Evolutionary conservation across 2,797 vertebrate genomes (phyloP).

Genomic region (Phoeniculus purpureus): DNA sequence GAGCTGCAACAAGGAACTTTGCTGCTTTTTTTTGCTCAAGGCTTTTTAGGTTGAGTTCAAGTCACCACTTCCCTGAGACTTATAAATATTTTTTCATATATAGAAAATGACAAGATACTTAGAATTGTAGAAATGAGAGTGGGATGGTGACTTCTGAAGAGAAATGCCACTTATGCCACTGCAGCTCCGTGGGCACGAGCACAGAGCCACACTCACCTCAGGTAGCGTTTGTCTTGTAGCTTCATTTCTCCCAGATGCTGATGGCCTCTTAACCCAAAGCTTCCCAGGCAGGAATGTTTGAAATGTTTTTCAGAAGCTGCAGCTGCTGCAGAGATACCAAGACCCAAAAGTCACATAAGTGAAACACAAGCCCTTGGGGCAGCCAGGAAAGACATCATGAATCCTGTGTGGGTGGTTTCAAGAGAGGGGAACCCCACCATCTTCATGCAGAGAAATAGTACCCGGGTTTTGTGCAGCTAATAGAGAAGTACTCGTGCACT

Average conservation of each 20-base stretch:
- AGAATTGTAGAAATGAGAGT: background rate
- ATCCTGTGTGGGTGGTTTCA: background rate
- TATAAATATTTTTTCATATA: background rate
- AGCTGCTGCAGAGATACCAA: conserved; percentile 53
- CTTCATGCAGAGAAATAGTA: background rate
- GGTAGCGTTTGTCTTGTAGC: background rate
- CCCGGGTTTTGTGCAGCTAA: background rate
- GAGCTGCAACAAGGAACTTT: background rate
- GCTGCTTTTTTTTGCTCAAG: conserved; percentile 11
- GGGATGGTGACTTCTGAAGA: background rate
- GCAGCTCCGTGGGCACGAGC: background rate
- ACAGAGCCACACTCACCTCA: background rate
- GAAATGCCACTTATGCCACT: background rate
- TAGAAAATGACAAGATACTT: conserved; percentile 14
- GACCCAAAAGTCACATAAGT: conserved; percentile 39
- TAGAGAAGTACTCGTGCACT: background rate
- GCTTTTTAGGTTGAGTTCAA: background rate
- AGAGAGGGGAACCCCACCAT: background rate
- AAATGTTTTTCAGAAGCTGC: conserved; percentile 64
- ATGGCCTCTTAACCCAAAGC: conserved; percentile 57
- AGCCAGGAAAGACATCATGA: conserved; percentile 18
- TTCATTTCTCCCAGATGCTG: conserved; percentile 7
- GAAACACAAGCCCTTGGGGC: conserved; percentile 38
- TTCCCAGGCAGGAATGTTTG: conserved; percentile 40
- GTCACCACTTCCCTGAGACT: background rate